A percentile compares a stretch with the other conserved stretches of the same genome.
phyloP scores from a whole-genome alignment of 2,113 vertebrate species.

The Enhydra lutris region DNA sequence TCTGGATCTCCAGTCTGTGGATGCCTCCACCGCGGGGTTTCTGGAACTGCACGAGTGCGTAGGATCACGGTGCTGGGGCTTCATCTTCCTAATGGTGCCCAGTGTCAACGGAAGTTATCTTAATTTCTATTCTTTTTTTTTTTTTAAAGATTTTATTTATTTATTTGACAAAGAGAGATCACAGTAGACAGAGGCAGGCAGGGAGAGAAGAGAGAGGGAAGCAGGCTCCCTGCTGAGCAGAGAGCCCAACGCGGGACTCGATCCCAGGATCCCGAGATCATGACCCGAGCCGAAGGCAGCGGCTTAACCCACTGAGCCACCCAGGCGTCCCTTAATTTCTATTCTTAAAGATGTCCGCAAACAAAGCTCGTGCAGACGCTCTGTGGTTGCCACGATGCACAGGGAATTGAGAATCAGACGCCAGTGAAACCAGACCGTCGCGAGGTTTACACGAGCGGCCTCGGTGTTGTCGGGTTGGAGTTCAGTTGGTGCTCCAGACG shows the following conservation, averaged over 20 bases:
- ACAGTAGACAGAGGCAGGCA: too few relatives aligned
- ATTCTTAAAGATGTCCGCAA: background rate
- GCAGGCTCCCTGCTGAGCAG: too few relatives aligned
- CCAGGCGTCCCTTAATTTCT: background rate
- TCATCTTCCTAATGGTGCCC: rapidly evolving
- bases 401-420: background rate
- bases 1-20: background rate
- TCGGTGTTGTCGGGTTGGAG: background rate
- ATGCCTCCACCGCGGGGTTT: rapidly evolving
- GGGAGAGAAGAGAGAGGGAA: too few relatives aligned
- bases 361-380: background rate
- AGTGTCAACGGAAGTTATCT: background rate
- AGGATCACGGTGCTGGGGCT: rapidly evolving
- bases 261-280: too few relatives aligned
- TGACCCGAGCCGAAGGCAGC: too few relatives aligned
- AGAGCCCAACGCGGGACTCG: too few relatives aligned
- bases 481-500: background rate
- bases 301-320: too few relatives aligned
- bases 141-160: too few relatives aligned
- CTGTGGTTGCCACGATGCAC: too few relatives aligned
- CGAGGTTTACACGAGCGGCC: background rate
- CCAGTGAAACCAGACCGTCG: background rate
- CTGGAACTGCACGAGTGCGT: rapidly evolving
- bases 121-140: background rate
- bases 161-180: too few relatives aligned